These are phyloP conservation scores for Panthera leo DNA, from an alignment of 2,113 vertebrate species.

Conservation along the genomic window DNA sequence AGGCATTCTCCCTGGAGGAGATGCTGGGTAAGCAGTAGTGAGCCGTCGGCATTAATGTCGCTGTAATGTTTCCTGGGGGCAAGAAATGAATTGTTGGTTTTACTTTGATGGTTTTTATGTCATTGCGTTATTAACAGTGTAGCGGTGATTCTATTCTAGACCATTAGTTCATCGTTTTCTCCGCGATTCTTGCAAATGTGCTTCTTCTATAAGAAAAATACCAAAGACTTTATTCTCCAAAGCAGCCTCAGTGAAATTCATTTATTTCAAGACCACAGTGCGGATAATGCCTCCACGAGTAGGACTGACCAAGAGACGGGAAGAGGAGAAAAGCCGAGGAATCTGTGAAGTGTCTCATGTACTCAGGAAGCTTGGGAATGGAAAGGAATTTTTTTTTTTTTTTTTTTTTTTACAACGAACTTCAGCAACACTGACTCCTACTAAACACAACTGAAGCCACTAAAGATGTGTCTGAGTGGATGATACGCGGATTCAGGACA, in stretches of 20 bases:
- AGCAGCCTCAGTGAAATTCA: constrained; percentile 58
- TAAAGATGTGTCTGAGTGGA: not conserved
- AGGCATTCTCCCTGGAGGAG: constrained; percentile 45
- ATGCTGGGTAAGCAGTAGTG: constrained; percentile 66
- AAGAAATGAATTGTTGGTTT: constrained; percentile 73
- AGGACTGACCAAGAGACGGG: constrained; percentile 10
- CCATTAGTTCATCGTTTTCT: constrained; percentile 64
- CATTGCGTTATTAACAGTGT: constrained; percentile 81
- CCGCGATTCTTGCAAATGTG: constrained; percentile 56
- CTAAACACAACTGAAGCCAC: constrained; percentile 23
- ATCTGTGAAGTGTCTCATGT: constrained; percentile 18
- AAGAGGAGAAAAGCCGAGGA: constrained; percentile 56
- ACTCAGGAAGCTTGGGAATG: constrained; percentile 30
- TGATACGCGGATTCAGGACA: not conserved
- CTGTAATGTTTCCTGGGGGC: constrained; percentile 62
- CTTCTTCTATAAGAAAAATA: constrained; percentile 58
- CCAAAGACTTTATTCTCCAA: constrained; percentile 40
- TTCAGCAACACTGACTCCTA: constrained; percentile 52
- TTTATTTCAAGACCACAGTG: constrained; percentile 40
- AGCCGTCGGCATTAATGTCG: constrained; percentile 57
- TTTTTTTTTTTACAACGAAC: not conserved
- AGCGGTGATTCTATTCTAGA: constrained; percentile 70
- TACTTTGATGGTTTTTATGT: constrained; percentile 73
- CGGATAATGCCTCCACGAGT: constrained; percentile 44
- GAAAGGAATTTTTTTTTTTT: not conserved